A percentile compares a stretch with the other conserved stretches of the same genome.
Conservation (phyloP, 2,888 invertebrate genomes). For the Seladonia tumulorum region DNA sequence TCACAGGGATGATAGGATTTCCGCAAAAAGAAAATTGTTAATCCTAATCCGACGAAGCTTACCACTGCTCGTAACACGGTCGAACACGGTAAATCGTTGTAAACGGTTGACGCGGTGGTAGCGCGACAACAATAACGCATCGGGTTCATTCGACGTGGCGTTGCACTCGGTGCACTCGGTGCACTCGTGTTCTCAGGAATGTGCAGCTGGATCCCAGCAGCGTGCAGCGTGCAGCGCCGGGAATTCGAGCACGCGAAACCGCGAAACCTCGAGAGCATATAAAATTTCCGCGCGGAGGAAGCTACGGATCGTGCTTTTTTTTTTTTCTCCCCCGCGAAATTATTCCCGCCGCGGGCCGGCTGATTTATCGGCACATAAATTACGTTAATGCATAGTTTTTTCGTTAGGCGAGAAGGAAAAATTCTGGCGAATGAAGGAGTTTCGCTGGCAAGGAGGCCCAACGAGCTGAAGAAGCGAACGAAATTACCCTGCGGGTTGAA, state of each 20-base stretch:
- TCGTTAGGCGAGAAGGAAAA: conserved; percentile 64
- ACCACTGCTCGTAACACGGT: neutral
- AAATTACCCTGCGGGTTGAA: conserved; percentile 48
- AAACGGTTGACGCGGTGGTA: neutral
- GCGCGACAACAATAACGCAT: neutral
- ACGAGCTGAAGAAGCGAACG: conserved; percentile 38
- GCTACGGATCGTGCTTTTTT: conserved; percentile 43
- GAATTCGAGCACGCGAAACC: neutral
- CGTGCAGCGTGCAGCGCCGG: neutral
- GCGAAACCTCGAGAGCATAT: conserved; percentile 31
- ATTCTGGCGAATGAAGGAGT: conserved; percentile 61
- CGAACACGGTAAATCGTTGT: neutral
- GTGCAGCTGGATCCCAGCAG: conserved; percentile 1
- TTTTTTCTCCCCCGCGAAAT: conserved; percentile 48
- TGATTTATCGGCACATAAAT: conserved; percentile 76
- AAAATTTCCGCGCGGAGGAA: conserved; percentile 43
- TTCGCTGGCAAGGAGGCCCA: conserved; percentile 20
- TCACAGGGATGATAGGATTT: neutral
- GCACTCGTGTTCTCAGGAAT: neutral
- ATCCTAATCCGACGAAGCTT: neutral
- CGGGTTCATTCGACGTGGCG: neutral
- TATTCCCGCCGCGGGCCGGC: conserved; percentile 64
- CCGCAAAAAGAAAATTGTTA: neutral
- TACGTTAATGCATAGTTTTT: conserved; percentile 70
- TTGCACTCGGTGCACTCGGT: neutral